Evolutionary conservation across 2,113 vertebrate genomes (phyloP).

Genomic region (Agapornis roseicollis): DNA sequence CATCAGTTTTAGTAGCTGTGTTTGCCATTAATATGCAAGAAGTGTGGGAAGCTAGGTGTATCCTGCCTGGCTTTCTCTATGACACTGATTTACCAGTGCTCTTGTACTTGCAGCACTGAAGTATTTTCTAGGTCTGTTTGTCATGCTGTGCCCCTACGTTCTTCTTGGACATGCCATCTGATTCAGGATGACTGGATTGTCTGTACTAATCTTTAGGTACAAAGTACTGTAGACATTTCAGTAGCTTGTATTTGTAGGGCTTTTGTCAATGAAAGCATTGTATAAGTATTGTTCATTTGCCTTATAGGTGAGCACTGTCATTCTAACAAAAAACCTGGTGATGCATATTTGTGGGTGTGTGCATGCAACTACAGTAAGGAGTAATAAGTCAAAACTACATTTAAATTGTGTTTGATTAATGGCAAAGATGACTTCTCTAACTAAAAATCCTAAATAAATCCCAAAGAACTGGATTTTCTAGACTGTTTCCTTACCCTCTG

Average conservation of each 20-base stretch:
- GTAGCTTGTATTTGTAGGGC: accelerated
- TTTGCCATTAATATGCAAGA: neutral
- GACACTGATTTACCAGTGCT: neutral
- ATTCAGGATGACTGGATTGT: neutral
- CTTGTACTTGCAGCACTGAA: neutral
- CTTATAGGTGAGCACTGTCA: neutral
- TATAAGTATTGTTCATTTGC: neutral
- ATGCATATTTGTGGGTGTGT: neutral
- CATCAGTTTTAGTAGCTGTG: neutral
- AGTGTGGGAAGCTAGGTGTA: neutral
- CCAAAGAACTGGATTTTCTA: neutral
- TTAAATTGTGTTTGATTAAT: neutral
- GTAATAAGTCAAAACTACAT: neutral
- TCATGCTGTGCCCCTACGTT: neutral
- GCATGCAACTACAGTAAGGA: neutral
- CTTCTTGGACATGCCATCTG: neutral
- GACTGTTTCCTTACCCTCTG: neutral
- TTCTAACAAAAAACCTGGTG: neutral
- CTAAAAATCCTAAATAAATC: neutral
- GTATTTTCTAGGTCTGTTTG: neutral
- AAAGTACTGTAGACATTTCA: neutral
- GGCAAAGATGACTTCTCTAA: neutral
- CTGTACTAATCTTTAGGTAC: neutral
- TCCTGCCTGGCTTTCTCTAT: neutral
- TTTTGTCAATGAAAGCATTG: neutral